Base-by-base conservation (phyloP, 2,797 vertebrate species). In the Argya squamiceps region DNA sequence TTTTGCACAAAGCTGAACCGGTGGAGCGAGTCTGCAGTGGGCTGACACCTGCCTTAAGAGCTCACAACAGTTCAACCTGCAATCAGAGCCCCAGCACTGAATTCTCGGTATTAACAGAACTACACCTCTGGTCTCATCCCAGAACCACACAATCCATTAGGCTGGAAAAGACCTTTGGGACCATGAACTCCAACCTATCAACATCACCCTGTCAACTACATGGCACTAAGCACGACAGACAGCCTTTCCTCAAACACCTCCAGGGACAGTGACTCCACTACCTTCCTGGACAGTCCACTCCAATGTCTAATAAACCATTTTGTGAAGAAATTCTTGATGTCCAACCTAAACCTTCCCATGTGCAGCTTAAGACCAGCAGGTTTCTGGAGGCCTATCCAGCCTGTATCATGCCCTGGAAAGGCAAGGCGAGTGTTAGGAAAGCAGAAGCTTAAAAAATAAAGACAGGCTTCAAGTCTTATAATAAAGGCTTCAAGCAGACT, bases 41-140 rank as follows among this genome's bases (percentile, higher is more conserved):
- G 63, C n/a, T 2, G 3, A 41, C 3, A 7, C 36, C 59, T 44
- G 49, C 39, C 32, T 6, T 1, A 36, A 1, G 24, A 10, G 6
- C 6, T 24, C 1, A 1, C 32, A 68, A 1, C n/a, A 73, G 29
- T 5, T 15, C 59, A 50, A 56, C 34, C 67, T 39, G 43, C 50
- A 41, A 29, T 8, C 14, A 43, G 19, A n/a, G 49, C 39, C 43
- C 55, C 6, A 49, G 17, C 1, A 23, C 3, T 5, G 34, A 41
- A n/a, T 55, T 24, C 73, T 56, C 7, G 2, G 2, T 12, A 15
- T 23, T n/a, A 63, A 44, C 2, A 24, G 32, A 75, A 13, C 15
- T 4, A 11, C 1, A 4, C 10, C 46, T 36, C 36, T 24, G 32
- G 44, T 68, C 65, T 56, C 49, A 60, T 5, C 6, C 10, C 44